These are phyloP conservation scores for Crenuchus spilurus DNA, from an alignment of 2,797 vertebrate genomes.

Conservation along the genomic window DNA sequence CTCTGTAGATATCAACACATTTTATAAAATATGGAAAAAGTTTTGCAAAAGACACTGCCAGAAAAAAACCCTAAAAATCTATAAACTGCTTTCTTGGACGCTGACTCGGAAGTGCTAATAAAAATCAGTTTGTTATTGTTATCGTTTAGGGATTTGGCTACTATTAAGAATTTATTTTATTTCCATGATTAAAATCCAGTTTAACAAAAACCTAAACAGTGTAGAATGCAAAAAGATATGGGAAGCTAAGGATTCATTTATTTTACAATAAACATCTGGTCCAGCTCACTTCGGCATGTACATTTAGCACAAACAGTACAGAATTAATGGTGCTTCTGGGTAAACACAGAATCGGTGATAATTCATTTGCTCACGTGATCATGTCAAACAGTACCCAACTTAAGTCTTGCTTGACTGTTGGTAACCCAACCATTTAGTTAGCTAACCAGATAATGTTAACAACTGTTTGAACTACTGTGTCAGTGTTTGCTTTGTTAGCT, in stretches of 20 bases:
- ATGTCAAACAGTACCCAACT: too few relatives aligned
- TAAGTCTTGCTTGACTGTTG: too few relatives aligned
- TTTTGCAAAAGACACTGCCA: conserved; percentile 65
- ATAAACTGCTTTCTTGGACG: conserved; percentile 73
- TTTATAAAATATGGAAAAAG: conserved; percentile 70
- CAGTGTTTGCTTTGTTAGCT: too few relatives aligned
- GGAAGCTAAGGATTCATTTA: background rate
- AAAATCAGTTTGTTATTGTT: conserved; percentile 57
- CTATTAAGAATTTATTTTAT: conserved; percentile 57
- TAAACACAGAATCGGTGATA: too few relatives aligned
- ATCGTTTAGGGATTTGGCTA: conserved; percentile 53
- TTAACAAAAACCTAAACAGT: background rate
- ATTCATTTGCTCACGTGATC: too few relatives aligned
- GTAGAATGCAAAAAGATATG: background rate
- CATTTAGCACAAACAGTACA: too few relatives aligned
- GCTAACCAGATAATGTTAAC: too few relatives aligned
- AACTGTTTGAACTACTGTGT: too few relatives aligned
- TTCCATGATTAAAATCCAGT: conserved; percentile 25
- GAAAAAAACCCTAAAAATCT: conserved; percentile 58
- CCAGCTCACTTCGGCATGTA: too few relatives aligned
- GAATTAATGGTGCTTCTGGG: too few relatives aligned
- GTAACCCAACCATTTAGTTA: too few relatives aligned
- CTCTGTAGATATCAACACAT: conserved; percentile 65
- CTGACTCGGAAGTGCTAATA: conserved; percentile 70
- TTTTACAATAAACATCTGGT: too few relatives aligned